Evolutionary conservation across 2,113 vertebrate species (phyloP).

Genomic region (Bungarus multicinctus): DNA sequence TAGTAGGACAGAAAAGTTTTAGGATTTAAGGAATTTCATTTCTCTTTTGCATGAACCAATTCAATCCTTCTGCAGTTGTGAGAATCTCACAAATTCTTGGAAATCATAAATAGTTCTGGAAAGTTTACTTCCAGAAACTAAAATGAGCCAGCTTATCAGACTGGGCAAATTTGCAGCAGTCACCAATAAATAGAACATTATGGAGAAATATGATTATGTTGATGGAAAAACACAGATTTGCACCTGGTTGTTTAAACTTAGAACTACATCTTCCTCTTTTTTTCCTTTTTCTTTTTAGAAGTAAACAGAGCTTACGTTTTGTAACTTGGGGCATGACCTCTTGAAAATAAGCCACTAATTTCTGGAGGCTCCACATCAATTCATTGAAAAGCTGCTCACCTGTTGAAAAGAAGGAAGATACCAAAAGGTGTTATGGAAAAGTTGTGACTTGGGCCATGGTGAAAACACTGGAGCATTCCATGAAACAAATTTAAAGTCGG

Average conservation of each 20-base stretch:
- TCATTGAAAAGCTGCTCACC: conserved; percentile 24
- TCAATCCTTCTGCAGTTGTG: neutral
- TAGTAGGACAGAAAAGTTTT: neutral
- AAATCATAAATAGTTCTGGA: neutral
- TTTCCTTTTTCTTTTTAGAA: neutral
- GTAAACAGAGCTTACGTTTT: neutral
- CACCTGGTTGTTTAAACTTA: neutral
- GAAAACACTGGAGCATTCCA: neutral
- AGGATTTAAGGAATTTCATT: neutral
- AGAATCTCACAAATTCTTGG: neutral
- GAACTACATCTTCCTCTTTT: neutral
- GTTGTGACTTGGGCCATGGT: neutral
- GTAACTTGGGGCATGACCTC: neutral
- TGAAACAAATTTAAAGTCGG: neutral
- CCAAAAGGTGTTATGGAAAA: neutral
- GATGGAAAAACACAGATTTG: neutral
- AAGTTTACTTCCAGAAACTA: neutral
- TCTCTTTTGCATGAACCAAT: neutral
- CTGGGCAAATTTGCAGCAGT: neutral
- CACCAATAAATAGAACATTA: neutral
- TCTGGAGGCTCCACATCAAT: conserved; percentile 1
- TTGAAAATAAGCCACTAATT: neutral
- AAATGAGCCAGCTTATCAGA: neutral
- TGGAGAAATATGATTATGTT: neutral
- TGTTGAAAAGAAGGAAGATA: neutral